Percentiles rank a stretch among this genome's conserved stretches.
Evolutionary conservation across 1,140 invertebrate species (phyloP).

Genomic region (Stenopsyche tienmushanensis): DNA sequence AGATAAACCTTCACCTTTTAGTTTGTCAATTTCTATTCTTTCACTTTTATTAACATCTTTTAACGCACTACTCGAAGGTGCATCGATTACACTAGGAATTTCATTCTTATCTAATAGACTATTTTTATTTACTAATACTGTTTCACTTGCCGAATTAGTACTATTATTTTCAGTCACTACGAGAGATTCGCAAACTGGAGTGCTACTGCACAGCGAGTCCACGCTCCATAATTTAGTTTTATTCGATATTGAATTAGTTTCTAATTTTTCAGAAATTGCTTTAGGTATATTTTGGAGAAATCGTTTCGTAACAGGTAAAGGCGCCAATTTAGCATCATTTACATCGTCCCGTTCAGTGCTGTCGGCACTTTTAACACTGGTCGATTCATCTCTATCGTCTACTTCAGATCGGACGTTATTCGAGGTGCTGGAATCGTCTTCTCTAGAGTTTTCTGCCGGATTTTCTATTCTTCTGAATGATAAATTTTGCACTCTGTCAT

Average conservation of each 20-base stretch:
- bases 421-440: conserved; percentile 34
- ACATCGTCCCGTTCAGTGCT: not conserved
- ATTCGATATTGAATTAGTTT: conserved; percentile 24
- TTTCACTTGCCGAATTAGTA: conserved; percentile 21
- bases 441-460: conserved; percentile 28
- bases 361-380: conserved; percentile 17
- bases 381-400: conserved; percentile 26
- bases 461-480: conserved; percentile 12
- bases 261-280: conserved; percentile 16
- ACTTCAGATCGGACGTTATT: conserved; percentile 30
- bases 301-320: conserved; percentile 39
- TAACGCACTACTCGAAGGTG: conserved; percentile 17
- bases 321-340: conserved; percentile 25
- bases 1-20: conserved; percentile 1
- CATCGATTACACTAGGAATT: conserved; percentile 16
- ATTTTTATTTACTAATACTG: conserved; percentile 40
- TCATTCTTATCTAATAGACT: conserved; percentile 36
- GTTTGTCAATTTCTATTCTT: not conserved
- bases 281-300: conserved; percentile 42
- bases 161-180: conserved; percentile 29
- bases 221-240: conserved; percentile 39
- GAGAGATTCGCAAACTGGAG: conserved; percentile 28
- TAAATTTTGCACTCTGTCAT: not conserved
- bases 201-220: conserved; percentile 35
- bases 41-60: not conserved